Evolutionary conservation across 1,140 invertebrate genomes (phyloP).

Genomic region (Rhopalosiphum padi): DNA sequence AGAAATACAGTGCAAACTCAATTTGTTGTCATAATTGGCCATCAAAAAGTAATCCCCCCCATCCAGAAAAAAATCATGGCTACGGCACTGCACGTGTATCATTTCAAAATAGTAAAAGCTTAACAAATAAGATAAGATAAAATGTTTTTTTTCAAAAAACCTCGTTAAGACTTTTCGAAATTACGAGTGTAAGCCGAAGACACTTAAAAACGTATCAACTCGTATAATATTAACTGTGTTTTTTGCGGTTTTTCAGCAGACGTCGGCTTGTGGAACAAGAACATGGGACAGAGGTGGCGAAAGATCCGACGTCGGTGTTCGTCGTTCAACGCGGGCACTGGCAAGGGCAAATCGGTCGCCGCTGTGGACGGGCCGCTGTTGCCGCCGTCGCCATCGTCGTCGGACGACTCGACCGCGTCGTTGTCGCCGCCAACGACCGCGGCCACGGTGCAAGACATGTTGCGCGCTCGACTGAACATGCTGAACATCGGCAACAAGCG

Average conservation of each 20-base stretch:
- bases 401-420: constrained; percentile 59
- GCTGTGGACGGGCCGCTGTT: constrained; percentile 67
- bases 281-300: constrained; percentile 76
- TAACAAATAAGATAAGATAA: too few species aligned
- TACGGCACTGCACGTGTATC: too few species aligned
- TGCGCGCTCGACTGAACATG: constrained; percentile 72
- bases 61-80: too few species aligned
- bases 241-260: constrained; percentile 67
- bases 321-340: constrained; percentile 63
- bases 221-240: not conserved
- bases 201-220: too few species aligned
- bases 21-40: too few species aligned
- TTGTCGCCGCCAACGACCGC: constrained; percentile 61
- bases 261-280: constrained; percentile 74
- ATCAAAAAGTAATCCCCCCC: too few species aligned
- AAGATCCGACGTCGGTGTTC: constrained; percentile 74
- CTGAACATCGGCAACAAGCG: constrained; percentile 72
- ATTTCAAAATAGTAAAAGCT: too few species aligned
- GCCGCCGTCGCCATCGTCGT: constrained; percentile 64
- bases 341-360: constrained; percentile 73
- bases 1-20: too few species aligned
- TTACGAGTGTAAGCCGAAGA: too few species aligned
- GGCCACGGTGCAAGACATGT: constrained; percentile 66
- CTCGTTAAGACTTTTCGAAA: too few species aligned
- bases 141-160: too few species aligned